Evolutionary conservation across 2,888 invertebrate genomes (phyloP).

Genomic region (Idaea dimidiata): DNA sequence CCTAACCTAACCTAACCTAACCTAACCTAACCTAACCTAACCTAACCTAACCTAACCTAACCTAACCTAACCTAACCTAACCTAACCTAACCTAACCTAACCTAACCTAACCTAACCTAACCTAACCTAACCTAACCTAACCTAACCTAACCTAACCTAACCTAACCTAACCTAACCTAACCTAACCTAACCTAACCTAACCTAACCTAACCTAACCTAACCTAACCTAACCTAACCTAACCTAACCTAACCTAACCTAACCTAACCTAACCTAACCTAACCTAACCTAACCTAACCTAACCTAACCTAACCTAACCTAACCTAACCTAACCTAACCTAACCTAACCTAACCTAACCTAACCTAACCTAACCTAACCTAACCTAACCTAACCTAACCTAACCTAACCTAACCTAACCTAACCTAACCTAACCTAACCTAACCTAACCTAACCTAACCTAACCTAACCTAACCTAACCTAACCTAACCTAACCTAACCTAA

Average conservation of each 20-base stretch:
- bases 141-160: slow-evolving; percentile 25
- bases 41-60: slow-evolving; percentile 18
- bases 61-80: slow-evolving; percentile 20
- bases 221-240: slow-evolving; percentile 20
- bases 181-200: slow-evolving; percentile 26
- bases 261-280: slow-evolving; percentile 9
- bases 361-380: slow-evolving; percentile 20
- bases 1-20: slow-evolving; percentile 19
- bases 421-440: slow-evolving; percentile 19
- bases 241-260: slow-evolving; percentile 11
- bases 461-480: slow-evolving; percentile 24
- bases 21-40: slow-evolving; percentile 18
- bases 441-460: slow-evolving; percentile 18
- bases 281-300: slow-evolving; percentile 10
- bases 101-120: slow-evolving; percentile 22
- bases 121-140: slow-evolving; percentile 21
- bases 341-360: slow-evolving; percentile 19
- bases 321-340: slow-evolving; percentile 14
- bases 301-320: slow-evolving; percentile 15
- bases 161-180: slow-evolving; percentile 24
- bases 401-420: slow-evolving; percentile 24
- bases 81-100: slow-evolving; percentile 19
- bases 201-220: slow-evolving; percentile 22
- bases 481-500: slow-evolving; percentile 24
- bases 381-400: slow-evolving; percentile 32